phyloP scores from a whole-genome alignment of 2,888 invertebrate species.

The Morpho deidamia region DNA sequence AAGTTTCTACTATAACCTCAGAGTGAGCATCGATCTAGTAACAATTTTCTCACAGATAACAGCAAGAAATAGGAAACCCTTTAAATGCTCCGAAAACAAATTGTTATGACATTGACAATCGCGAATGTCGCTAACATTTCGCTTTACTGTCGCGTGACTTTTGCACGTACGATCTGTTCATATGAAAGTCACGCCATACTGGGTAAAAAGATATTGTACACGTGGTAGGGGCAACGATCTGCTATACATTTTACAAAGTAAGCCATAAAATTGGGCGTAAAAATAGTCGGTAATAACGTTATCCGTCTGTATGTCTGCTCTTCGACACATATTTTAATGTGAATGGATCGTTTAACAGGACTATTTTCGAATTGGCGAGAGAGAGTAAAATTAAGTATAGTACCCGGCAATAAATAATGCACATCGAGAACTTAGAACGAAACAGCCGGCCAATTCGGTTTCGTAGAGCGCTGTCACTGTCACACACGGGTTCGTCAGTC shows the following conservation, averaged over 20 bases:
- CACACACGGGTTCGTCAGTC: too few species aligned
- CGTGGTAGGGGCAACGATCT: constrained; percentile 57
- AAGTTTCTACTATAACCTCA: too few species aligned
- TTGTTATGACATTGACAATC: neutral
- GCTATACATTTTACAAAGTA: constrained; percentile 65
- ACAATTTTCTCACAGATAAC: too few species aligned
- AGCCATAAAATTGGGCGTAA: constrained; percentile 62
- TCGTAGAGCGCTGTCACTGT: too few species aligned
- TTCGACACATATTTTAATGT: constrained; percentile 9
- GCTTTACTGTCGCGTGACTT: neutral
- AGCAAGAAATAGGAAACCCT: too few species aligned
- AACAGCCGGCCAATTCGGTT: too few species aligned
- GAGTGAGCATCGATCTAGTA: too few species aligned
- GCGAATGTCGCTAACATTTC: neutral
- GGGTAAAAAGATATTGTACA: constrained; percentile 17
- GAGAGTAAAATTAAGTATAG: too few species aligned
- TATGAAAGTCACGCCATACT: neutral
- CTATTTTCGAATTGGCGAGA: too few species aligned
- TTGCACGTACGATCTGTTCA: neutral
- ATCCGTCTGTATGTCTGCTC: constrained; percentile 13
- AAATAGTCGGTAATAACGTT: constrained; percentile 41
- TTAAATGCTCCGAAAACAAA: neutral
- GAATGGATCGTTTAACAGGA: neutral
- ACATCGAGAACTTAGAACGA: too few species aligned
- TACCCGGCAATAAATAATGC: too few species aligned